Evolutionary conservation across 2,113 vertebrate genomes (phyloP).

Genomic region (Calyptommatus sinebrachiatus): DNA sequence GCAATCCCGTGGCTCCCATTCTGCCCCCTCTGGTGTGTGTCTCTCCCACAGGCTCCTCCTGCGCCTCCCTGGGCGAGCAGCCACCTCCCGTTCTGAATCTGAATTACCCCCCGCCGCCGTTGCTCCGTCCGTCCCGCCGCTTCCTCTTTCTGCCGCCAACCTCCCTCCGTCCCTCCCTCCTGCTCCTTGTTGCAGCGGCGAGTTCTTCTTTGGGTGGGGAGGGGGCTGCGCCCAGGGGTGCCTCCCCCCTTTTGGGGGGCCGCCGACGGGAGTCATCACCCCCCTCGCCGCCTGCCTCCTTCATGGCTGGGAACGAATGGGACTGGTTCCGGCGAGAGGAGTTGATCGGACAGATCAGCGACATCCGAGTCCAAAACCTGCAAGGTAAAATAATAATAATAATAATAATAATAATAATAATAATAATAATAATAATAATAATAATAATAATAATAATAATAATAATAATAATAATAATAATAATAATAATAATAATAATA

Average conservation of each 20-base stretch:
- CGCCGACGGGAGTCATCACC: background rate
- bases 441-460: too few species aligned
- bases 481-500: too few species aligned
- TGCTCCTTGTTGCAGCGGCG: background rate
- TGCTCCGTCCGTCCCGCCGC: background rate
- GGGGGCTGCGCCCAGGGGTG: background rate
- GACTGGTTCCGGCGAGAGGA: constrained; percentile 93
- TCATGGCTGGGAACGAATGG: constrained; percentile 88
- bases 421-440: too few species aligned
- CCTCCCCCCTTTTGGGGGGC: background rate
- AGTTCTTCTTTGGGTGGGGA: background rate
- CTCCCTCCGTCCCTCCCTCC: background rate
- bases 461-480: background rate
- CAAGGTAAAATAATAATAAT: constrained; percentile 76
- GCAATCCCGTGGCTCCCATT: background rate
- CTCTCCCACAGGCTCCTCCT: background rate
- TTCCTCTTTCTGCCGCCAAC: background rate
- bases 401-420: background rate
- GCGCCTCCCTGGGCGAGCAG: background rate
- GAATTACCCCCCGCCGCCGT: background rate
- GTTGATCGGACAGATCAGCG: constrained; percentile 92
- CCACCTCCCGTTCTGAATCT: constrained; percentile 5
- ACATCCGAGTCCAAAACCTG: constrained; percentile 92
- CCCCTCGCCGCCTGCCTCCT: constrained; percentile 17
- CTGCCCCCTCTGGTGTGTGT: background rate